phyloP scores from a whole-genome alignment of 2,797 vertebrate genomes.

The Odontamblyopus lacepedii region DNA sequence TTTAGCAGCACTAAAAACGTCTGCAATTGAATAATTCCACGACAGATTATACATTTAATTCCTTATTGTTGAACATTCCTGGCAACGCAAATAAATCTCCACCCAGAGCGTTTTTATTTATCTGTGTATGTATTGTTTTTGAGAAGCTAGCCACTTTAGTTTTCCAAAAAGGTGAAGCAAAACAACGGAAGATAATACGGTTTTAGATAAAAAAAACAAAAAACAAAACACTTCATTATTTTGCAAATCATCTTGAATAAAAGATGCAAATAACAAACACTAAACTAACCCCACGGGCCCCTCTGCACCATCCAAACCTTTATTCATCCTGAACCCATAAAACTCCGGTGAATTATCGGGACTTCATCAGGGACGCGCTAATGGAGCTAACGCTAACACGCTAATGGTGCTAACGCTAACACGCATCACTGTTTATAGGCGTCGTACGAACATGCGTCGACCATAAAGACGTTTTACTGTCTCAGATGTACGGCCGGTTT shows the following conservation, averaged over 20 bases:
- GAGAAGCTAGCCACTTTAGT: no score
- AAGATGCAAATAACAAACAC: background rate
- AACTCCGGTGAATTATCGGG: background rate
- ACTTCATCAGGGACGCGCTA: constrained; percentile 6
- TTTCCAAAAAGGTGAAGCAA: no score
- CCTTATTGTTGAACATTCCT: no score
- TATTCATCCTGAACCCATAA: constrained; percentile 2
- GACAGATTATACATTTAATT: no score
- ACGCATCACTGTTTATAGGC: constrained; percentile 11
- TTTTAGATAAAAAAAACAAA: no score
- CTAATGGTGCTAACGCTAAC: constrained; percentile 6
- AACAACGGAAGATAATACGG: no score
- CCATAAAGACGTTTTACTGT: constrained; percentile 1
- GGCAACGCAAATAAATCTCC: no score
- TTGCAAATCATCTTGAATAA: background rate
- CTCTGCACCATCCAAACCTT: background rate
- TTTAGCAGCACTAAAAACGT: no score
- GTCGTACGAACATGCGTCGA: background rate
- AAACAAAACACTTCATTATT: background rate
- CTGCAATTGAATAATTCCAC: no score
- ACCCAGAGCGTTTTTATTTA: no score
- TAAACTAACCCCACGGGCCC: background rate
- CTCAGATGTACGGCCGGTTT: background rate
- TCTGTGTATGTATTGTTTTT: no score
- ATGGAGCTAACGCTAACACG: constrained; percentile 6